Conservation (phyloP, 92 coral and sea anemone species). For the Meandrina meandrites region DNA sequence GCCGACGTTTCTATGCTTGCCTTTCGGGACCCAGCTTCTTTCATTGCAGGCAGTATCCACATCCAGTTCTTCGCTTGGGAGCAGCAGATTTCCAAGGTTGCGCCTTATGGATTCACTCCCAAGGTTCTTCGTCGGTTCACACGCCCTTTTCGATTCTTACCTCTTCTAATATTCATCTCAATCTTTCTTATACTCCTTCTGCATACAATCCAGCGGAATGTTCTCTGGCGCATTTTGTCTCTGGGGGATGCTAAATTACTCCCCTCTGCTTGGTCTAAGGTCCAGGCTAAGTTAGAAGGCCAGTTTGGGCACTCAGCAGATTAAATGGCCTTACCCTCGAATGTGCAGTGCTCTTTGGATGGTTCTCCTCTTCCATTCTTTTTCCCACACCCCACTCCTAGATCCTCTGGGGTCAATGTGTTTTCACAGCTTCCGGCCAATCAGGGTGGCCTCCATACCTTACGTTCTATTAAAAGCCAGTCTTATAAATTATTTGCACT, state of each 20-base stretch:
- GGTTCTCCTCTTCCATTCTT: conserved; percentile 49
- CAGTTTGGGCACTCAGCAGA: conserved; percentile 44
- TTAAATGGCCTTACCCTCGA: conserved; percentile 44
- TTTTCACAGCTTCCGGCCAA: conserved; percentile 16
- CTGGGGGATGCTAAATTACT: conserved; percentile 7
- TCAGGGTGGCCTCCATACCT: conserved; percentile 7
- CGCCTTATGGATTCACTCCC: no score
- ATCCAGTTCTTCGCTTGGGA: no score
- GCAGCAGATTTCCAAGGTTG: no score
- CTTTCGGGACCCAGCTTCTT: no score
- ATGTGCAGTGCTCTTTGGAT: conserved; percentile 9
- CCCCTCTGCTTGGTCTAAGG: conserved; percentile 3
- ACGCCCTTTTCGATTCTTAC: not conserved
- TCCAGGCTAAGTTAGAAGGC: conserved; percentile 22
- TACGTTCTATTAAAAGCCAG: conserved; percentile 5
- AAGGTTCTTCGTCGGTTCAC: no score
- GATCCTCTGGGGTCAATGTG: conserved; percentile 37
- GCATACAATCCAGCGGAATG: conserved; percentile 3
- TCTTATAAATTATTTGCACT: conserved; percentile 29
- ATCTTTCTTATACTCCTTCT: no score
- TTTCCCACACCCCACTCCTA: conserved; percentile 30
- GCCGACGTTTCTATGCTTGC: no score
- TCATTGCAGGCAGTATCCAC: no score
- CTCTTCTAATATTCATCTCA: conserved; percentile 18
- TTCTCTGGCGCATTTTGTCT: conserved; percentile 9